Evolutionary conservation across 2,888 invertebrate species (phyloP).

Genomic region (Poecilus cupreus): DNA sequence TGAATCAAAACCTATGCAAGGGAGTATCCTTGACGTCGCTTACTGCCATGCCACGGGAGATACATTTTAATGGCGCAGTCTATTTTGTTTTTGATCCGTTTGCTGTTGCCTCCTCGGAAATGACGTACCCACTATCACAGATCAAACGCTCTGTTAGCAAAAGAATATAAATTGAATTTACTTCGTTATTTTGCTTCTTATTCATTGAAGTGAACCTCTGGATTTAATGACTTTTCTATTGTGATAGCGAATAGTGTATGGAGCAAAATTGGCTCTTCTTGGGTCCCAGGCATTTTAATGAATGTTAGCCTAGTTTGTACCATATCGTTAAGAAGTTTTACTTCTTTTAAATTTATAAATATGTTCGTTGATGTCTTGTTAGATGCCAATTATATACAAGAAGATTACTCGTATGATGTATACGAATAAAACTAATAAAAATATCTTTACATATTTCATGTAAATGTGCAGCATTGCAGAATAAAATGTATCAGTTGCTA

Average conservation of each 20-base stretch:
- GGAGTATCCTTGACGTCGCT: not conserved
- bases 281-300: constrained; percentile 1
- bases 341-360: not conserved
- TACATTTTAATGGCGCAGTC: constrained; percentile 56
- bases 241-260: constrained; percentile 8
- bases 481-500: not conserved
- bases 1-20: not conserved
- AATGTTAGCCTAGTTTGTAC: constrained; percentile 23
- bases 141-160: constrained; percentile 55
- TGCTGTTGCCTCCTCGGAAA: constrained; percentile 37
- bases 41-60: constrained; percentile 14
- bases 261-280: not conserved
- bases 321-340: not conserved
- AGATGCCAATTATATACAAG: not conserved
- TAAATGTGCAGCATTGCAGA: not conserved
- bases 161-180: constrained; percentile 59
- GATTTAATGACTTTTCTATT: constrained; percentile 56
- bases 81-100: constrained; percentile 57
- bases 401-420: too few species aligned
- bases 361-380: not conserved
- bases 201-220: constrained; percentile 50
- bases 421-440: too few species aligned
- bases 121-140: constrained; percentile 26
- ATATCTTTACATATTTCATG: not conserved
- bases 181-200: constrained; percentile 52